Percentiles rank a stretch among this genome's conserved stretches.
Conservation (phyloP, 2,113 vertebrate species). For the Mustelus asterias region DNA sequence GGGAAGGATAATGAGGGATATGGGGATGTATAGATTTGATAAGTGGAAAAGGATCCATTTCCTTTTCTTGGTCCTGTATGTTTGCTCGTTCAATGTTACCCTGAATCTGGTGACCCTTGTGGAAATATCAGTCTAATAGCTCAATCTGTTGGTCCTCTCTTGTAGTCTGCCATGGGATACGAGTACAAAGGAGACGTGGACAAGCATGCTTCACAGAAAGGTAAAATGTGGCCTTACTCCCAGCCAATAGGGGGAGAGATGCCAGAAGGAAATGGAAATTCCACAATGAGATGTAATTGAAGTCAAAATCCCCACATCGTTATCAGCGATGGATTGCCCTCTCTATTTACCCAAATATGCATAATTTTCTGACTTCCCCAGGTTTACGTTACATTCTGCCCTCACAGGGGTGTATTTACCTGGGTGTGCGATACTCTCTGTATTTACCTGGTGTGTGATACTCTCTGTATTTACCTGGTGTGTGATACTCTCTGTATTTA, state of each 20-base stretch:
- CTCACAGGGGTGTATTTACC: background rate
- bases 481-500: background rate
- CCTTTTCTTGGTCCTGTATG: background rate
- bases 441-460: background rate
- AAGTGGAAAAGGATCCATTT: background rate
- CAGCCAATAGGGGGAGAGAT: background rate
- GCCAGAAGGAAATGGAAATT: accelerated
- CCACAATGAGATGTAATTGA: background rate
- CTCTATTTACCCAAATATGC: background rate
- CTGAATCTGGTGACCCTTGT: background rate
- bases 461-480: background rate
- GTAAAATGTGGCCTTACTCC: conserved; percentile 43
- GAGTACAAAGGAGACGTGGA: conserved; percentile 87
- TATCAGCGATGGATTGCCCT: background rate
- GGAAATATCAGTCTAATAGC: background rate
- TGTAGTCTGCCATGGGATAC: conserved; percentile 83
- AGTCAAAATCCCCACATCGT: background rate
- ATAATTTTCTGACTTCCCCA: too few species aligned
- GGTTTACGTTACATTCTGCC: background rate
- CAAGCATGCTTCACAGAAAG: conserved; percentile 86
- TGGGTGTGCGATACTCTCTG: background rate
- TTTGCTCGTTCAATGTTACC: background rate
- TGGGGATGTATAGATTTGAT: background rate
- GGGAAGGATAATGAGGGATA: too few species aligned
- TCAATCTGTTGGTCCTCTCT: conserved; percentile 30